A percentile compares a stretch with the other conserved stretches of the same genome.
phyloP scores from a whole-genome alignment of 2,888 invertebrate genomes.

The Andrena bicolor region DNA sequence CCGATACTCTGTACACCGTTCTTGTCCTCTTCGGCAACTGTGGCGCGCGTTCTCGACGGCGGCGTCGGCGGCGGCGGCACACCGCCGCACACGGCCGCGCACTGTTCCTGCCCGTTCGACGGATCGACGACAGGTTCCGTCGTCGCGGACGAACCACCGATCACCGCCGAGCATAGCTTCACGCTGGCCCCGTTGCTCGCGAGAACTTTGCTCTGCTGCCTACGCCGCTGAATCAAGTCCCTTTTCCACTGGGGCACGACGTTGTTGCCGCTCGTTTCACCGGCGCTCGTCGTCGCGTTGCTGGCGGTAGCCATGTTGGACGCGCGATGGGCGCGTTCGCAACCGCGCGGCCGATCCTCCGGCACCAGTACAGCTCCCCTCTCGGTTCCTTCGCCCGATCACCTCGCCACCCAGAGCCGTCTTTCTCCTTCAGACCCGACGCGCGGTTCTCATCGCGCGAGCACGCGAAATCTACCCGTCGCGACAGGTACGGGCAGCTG shows the following conservation, averaged over 20 bases:
- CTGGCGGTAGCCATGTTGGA: slow-evolving; percentile 79
- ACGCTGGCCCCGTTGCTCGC: slow-evolving; percentile 77
- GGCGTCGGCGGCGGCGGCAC: slow-evolving; percentile 8
- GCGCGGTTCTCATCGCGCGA: slow-evolving; percentile 1
- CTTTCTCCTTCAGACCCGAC: slow-evolving; percentile 18
- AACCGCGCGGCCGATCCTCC: slow-evolving; percentile 52
- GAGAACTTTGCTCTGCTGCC: slow-evolving; percentile 85
- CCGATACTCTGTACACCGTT: slow-evolving; percentile 1
- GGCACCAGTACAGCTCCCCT: slow-evolving; percentile 1
- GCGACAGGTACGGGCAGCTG: slow-evolving; percentile 14
- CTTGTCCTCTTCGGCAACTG: slow-evolving; percentile 8
- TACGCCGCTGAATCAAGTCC: slow-evolving; percentile 91
- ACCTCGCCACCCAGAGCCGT: neutral
- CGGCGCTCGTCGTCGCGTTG: slow-evolving; percentile 65
- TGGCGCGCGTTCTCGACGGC: no score
- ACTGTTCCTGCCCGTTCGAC: slow-evolving; percentile 46
- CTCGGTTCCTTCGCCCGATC: slow-evolving; percentile 13
- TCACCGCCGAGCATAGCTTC: slow-evolving; percentile 74
- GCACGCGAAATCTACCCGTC: slow-evolving; percentile 7
- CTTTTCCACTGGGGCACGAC: slow-evolving; percentile 93
- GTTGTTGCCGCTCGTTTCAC: slow-evolving; percentile 63
- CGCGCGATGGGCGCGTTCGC: slow-evolving; percentile 70
- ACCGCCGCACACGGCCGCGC: neutral
- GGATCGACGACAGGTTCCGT: slow-evolving; percentile 11
- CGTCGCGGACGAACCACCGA: slow-evolving; percentile 62